A percentile compares a stretch with the other conserved stretches of the same genome.
phyloP scores from a whole-genome alignment of 2,797 vertebrate species.

The Epinephelus malabaricus region DNA sequence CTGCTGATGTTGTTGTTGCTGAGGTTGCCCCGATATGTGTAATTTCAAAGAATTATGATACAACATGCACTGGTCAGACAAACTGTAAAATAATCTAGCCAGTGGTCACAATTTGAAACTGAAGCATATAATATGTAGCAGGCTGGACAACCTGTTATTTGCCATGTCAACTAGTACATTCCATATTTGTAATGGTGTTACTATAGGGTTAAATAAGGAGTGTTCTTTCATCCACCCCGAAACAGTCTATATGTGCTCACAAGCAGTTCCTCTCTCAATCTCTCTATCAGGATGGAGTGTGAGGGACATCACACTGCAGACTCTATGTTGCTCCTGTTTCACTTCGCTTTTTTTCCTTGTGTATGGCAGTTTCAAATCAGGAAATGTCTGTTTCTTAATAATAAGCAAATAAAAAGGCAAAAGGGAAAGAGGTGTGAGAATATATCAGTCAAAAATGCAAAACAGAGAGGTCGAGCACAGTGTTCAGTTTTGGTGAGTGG shows the following conservation, averaged over 20 bases:
- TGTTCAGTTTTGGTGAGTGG: background rate
- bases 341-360: constrained; percentile 74
- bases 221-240: background rate
- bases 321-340: constrained; percentile 61
- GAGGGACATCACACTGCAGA: constrained; percentile 62
- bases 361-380: constrained; percentile 68
- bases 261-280: constrained; percentile 41
- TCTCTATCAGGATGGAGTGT: constrained; percentile 54
- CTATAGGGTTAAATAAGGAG: background rate
- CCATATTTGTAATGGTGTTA: background rate
- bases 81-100: constrained; percentile 48
- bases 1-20: no score
- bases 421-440: constrained; percentile 29
- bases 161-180: background rate
- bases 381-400: constrained; percentile 73
- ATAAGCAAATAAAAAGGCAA: constrained; percentile 31
- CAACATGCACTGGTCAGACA: background rate
- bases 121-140: background rate
- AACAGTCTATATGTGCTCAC: constrained; percentile 19
- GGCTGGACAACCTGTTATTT: constrained; percentile 12
- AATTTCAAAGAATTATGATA: no score
- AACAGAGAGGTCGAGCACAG: background rate
- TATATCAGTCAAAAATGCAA: background rate
- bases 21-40: no score
- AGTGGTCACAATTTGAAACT: constrained; percentile 29